Evolutionary conservation across 2,113 vertebrate species (phyloP), one percentile per base, ranked within the genome.

Genomic region (Poeciliopsis retropinna): DNA sequence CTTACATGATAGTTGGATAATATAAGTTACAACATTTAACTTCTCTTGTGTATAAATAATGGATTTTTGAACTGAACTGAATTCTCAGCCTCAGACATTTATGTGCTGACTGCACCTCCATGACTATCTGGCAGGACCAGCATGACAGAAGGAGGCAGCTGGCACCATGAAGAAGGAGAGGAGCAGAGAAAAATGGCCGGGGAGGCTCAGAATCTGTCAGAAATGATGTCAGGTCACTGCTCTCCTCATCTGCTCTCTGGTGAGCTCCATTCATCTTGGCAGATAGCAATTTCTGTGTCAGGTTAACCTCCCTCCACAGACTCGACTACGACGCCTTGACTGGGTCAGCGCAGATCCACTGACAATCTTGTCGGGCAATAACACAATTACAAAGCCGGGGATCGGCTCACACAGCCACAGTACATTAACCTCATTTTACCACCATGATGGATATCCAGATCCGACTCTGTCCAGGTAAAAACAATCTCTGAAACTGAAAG

Each of bases 271-370:
- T 91, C 87, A 85, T 92, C 87, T 86, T 86, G 86, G 81, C 86
- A 90, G 86, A 88, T 82, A 80, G 85, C 87, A 86, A 89, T 94
- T 94, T 90, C 89, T 90, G 72, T 85, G 82, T 93, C 92, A 85
- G 81, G 88, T 89, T 89, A 91, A 93, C 89, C 88, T 91, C 85
- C 73, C 85, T 85, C 75, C 65, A 67, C 41, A 78, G 87, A 87
- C 79, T 64, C 60, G 32, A 51, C 86, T 88, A 76, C 6, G 69
- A 79, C 82, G 80, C 80, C 91, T 79, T 74, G 78, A 88, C 86
- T 70, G 64, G 72, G 67, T 68, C 84, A 81, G 61, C 60, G 83
- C 81, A 84, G 79, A 75, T 85, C 86, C 73, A 28, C 75, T 76
- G 89, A 90, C 87, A 87, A 77, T 87, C 77, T 77, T 74, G 78